A percentile compares a stretch with the other conserved stretches of the same genome.
phyloP scores from a whole-genome alignment of 35 echinoderm and acorn worm species.

The Amphiura filiformis region DNA sequence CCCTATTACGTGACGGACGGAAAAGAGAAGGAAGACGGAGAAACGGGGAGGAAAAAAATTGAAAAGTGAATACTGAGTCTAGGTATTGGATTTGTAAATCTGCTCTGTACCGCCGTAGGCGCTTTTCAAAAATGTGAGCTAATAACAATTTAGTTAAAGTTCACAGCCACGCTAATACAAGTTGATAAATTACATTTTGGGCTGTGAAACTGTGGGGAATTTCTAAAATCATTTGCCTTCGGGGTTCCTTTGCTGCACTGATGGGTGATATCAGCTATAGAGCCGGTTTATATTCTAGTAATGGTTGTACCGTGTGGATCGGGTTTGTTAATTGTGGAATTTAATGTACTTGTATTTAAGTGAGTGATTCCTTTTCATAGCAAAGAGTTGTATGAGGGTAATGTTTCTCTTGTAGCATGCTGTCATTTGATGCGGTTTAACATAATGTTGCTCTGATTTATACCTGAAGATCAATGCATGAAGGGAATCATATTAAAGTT shows the following conservation, averaged over 20 bases:
- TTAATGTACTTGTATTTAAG: background rate
- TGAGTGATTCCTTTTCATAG: background rate
- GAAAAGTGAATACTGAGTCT: too few relatives aligned
- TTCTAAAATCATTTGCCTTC: background rate
- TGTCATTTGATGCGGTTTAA: too few relatives aligned
- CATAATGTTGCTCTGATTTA: too few relatives aligned
- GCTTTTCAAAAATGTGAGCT: background rate
- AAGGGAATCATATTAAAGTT: too few relatives aligned
- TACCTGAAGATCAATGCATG: too few relatives aligned
- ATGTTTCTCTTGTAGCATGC: too few relatives aligned
- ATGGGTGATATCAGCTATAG: background rate
- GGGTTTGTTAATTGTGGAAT: background rate
- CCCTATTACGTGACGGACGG: too few relatives aligned
- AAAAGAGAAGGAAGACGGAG: too few relatives aligned
- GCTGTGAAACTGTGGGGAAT: background rate
- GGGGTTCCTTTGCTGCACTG: background rate
- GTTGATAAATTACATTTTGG: conserved; percentile 6
- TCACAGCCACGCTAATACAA: background rate
- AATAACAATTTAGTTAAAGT: conserved; percentile 12
- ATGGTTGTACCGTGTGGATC: background rate
- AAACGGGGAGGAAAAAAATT: too few relatives aligned
- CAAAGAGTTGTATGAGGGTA: too few relatives aligned
- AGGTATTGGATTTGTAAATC: too few relatives aligned
- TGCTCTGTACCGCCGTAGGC: background rate
- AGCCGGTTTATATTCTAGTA: background rate